A percentile compares a stretch with the other conserved stretches of the same genome.
Conservation (phyloP, 2,113 vertebrate species). For the Todiramphus chloris region DNA sequence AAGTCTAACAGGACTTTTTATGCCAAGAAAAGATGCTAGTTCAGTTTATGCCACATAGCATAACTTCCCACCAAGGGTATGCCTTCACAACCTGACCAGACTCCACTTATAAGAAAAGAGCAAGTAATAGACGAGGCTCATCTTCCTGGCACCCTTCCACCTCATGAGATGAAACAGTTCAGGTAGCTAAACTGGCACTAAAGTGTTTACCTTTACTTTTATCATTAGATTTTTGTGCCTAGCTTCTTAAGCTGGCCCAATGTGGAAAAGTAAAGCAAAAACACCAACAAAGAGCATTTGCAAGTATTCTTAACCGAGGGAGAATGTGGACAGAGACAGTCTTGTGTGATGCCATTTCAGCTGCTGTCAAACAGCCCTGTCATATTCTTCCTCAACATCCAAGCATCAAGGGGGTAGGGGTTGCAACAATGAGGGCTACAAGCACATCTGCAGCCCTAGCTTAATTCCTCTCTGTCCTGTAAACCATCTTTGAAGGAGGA, state of each 20-base stretch:
- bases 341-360: not conserved
- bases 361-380: not conserved
- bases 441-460: not conserved
- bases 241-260: not conserved
- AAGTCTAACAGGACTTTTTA: not conserved
- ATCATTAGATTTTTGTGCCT: not conserved
- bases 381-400: not conserved
- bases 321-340: not conserved
- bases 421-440: not conserved
- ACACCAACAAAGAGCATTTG: not conserved
- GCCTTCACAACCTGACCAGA: not conserved
- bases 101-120: not conserved
- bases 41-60: not conserved
- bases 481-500: not conserved
- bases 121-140: not conserved
- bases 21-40: not conserved
- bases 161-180: not conserved
- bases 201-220: not conserved
- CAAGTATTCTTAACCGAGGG: not conserved
- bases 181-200: not conserved
- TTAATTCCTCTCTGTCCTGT: not conserved
- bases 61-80: not conserved
- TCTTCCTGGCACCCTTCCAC: not conserved
- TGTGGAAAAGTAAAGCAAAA: not conserved
- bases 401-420: not conserved